Evolutionary conservation across 2,113 vertebrate species (phyloP), one percentile per base, ranked within the genome.

Genomic region (Grammomys dolichurus): DNA sequence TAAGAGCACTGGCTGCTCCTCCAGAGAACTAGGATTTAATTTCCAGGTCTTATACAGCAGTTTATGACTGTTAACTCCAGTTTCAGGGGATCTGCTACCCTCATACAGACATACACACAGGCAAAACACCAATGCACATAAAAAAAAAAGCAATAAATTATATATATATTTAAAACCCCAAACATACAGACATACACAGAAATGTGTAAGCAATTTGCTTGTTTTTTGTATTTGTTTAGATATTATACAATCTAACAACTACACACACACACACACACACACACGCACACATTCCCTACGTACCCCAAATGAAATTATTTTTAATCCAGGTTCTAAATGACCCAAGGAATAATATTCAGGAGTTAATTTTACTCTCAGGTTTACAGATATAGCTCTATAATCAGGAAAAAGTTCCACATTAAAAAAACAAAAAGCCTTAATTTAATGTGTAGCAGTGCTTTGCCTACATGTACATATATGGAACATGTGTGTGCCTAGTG

Each of bases 321-420:
- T 33, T 60, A 67, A 60, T 90, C 36, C 22, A 93, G 63, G 88
- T 63, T 56, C 88, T 90, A 88, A 84, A 48, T 85, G 80, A 80
- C 46, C 58, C 76, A 26, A 73, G 22, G 48, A 56, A 63, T 63
- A 56, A 80, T 77, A 78, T 94, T 94, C 26, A 94, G 89, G 43
- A 76, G 19, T 93, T 94, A 87, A 56, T 90, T 89, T 94, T 94
- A 96, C 36, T 94, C 24, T 81, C 36, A 95, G 58, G 31, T 67
- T 82, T 90, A 86, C 0, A 54, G 48, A 56, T 1, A 73, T 48
- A 58, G 65, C 51, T 40, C 69, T 94, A 88, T 26, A 85, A 76
- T 93, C 63, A 67, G 67, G 22, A 92, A 72, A 81, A 77, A 86
- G 86, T 95, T 85, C 22, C 28, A 87, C n/a, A 94, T 43, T 84